Base-by-base conservation (phyloP, 2,113 vertebrate species). In the Candoia aspera region DNA sequence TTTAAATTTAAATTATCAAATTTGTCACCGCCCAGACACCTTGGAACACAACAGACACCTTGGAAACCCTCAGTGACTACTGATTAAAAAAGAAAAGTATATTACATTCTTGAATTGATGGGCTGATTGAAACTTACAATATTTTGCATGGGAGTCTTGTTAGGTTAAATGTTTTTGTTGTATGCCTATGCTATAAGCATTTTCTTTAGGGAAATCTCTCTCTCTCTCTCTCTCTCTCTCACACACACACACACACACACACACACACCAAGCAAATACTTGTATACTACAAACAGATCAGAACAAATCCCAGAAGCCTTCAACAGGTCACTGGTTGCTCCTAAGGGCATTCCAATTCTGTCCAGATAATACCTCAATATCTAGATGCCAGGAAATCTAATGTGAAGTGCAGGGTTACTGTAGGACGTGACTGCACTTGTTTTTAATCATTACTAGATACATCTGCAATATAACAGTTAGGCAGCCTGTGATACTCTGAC, bases 401-500 rank as follows among this genome's bases (percentile, higher is more conserved):
- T 83, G 88, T 94, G 92, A 94, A 91, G 58, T 6, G n/a, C 62
- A 87, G 60, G 92, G 83, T 94, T 93, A 88, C 87, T 89, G 4
- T 59, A 85, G 95, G 84, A 6, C 86, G 90, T n/a, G 42, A 88
- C 84, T 93, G 3, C 46, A 60, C 57, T 91, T 88, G 37, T 86
- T 88, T 89, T 92, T 93, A 58, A 92, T 94, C 0, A 42, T 59
- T 60, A 59, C 59, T 95, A 46, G n/a, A 79, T 93, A 73, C n/a
- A 42, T 62, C 90, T 88, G 88, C 92, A 90, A 86, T 94, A 12
- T 57, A 92, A 93, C 54, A 58, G 89, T 93, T 95, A 91, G 33
- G 49, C 79, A 90, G 68, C 54, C 59, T 59, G 54, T 85, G 55
- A 53, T 3, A 24, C 24, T 90, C 64, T 91, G 42, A 57, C 53